Conservation (phyloP, 2,113 vertebrate species). For the Colistium nudipinnis region DNA sequence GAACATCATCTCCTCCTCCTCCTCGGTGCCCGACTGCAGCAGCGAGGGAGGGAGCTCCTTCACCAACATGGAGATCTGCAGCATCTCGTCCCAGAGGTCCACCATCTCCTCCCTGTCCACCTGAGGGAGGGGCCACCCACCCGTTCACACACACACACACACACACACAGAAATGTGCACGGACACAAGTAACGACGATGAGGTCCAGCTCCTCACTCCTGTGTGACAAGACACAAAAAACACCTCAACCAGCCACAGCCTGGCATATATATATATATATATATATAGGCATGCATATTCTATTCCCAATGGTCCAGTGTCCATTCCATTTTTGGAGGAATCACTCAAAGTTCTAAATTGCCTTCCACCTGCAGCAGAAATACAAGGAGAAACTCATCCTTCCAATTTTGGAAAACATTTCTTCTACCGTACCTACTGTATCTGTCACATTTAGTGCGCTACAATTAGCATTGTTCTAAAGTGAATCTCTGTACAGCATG, state of each 20-base stretch:
- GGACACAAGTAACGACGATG: not conserved
- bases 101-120: slow-evolving; percentile 91
- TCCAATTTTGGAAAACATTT: slow-evolving; percentile 4
- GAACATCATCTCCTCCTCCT: slow-evolving; percentile 95
- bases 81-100: slow-evolving; percentile 91
- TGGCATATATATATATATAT: too few species aligned
- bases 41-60: slow-evolving; percentile 95
- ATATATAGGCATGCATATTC: slow-evolving; percentile 28
- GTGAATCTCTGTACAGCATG: slow-evolving; percentile 35
- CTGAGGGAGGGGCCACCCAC: slow-evolving; percentile 79
- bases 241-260: not conserved
- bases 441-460: slow-evolving; percentile 17
- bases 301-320: not conserved
- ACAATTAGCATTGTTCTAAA: slow-evolving; percentile 9
- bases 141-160: too few species aligned
- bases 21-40: slow-evolving; percentile 90
- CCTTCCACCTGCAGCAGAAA: slow-evolving; percentile 2
- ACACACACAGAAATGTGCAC: too few species aligned
- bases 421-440: not conserved
- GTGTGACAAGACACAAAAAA: slow-evolving; percentile 33
- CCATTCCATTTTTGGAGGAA: not conserved
- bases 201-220: not conserved
- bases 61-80: slow-evolving; percentile 97
- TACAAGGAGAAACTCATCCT: slow-evolving; percentile 16
- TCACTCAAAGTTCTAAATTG: slow-evolving; percentile 18